Evolutionary conservation across 2,888 invertebrate genomes (phyloP), one percentile per base, ranked within the genome.

Genomic region (Hyppa rectilinea): DNA sequence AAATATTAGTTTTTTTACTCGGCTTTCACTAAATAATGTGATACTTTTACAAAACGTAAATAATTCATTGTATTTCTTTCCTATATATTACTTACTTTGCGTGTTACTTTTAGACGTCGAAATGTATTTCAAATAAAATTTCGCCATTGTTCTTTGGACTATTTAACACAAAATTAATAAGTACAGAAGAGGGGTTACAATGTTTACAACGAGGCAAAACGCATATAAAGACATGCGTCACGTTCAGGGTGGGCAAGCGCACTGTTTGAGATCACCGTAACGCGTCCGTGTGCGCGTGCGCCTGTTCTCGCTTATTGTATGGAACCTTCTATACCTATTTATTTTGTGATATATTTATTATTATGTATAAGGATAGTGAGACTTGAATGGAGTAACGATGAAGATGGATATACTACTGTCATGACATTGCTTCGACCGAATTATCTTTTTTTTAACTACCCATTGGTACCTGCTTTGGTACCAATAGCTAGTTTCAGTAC

Each of bases 361-460:
- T 40, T 65, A 68, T 59, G 12, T 62, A 17, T 50, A 45, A 53
- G 47, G 20, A 65, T 29, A 53, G 75, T 75, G 59, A 60, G 67
- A 60, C 49, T 75, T 75, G 67, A 75, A 67, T 49, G 3, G n/a
- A n/a, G 9, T 23, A 40, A 36, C 17, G 5, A 26, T 17, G 7
- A 26, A 29, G 29, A 55, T 56, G 3, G 17, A n/a, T 29, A n/a
- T 26, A 61, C 20, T 20, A 52, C 23, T 29, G 45, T 23, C 49
- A 23, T 10, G 38, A 53, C 26, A 12, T 50, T n/a, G 38, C 38
- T 64, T 55, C 12, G 29, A 53, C 45, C 45, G 63, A 56, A 45
- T 53, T 47, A 49, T 34, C 4, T 40, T 66, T 38, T 17, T 59
- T 53, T 56, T 14, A 38, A 50, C 3, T 10, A n/a, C n/a, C n/a